phyloP scores from a whole-genome alignment of 1,140 invertebrate genomes.

The Drosophila bipectinata region DNA sequence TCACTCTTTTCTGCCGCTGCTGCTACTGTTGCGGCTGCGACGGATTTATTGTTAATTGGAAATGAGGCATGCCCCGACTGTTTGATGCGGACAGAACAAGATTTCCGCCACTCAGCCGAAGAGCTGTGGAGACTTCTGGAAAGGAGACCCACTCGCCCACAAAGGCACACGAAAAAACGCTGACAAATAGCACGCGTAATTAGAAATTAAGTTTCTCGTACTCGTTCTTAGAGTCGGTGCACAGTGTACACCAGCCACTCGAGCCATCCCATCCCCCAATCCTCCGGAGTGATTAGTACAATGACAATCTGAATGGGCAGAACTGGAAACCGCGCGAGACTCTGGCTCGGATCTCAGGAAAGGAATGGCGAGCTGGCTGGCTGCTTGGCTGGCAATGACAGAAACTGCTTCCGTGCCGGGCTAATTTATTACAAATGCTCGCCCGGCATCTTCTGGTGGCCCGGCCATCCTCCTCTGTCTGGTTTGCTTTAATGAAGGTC shows the following conservation, averaged over 20 bases:
- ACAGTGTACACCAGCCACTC: not conserved
- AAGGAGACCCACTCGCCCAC: not conserved
- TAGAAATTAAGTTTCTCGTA: conserved; percentile 74
- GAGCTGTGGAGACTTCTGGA: not conserved
- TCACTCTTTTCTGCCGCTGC: conserved; percentile 10
- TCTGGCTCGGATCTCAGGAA: conserved; percentile 7
- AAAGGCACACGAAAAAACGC: conserved; percentile 57
- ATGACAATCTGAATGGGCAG: conserved; percentile 58
- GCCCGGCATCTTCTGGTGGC: conserved; percentile 34
- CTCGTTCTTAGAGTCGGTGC: conserved; percentile 8
- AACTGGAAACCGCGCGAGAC: conserved; percentile 47
- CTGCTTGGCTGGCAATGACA: conserved; percentile 44
- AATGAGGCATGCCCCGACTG: conserved; percentile 77
- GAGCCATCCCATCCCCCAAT: not conserved
- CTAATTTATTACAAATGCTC: conserved; percentile 58
- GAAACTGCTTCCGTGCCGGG: conserved; percentile 56
- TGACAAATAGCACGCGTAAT: conserved; percentile 80
- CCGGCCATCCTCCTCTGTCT: conserved; percentile 12
- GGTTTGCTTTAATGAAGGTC: conserved; percentile 44
- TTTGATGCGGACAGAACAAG: conserved; percentile 73
- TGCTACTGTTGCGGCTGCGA: conserved; percentile 43
- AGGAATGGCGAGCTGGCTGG: conserved; percentile 12
- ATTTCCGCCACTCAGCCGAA: conserved; percentile 70
- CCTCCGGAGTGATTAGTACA: conserved; percentile 53
- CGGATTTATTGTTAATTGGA: conserved; percentile 81